phyloP scores from a whole-genome alignment of 2,113 vertebrate species.

The Triplophysa tibetana region DNA sequence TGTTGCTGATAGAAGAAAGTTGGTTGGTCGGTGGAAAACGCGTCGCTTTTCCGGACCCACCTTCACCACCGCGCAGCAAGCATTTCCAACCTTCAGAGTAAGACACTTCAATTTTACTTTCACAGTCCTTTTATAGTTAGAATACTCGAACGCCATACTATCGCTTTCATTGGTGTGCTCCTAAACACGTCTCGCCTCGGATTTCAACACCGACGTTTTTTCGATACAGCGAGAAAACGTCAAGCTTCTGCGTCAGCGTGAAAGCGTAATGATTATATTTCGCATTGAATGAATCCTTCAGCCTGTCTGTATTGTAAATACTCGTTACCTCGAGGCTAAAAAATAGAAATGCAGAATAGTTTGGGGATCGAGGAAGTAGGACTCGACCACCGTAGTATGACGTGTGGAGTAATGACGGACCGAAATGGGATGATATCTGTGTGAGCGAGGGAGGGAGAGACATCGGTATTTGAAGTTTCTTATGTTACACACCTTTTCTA shows the following conservation, averaged over 20 bases:
- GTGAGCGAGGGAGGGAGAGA: background rate
- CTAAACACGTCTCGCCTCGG: background rate
- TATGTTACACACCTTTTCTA: background rate
- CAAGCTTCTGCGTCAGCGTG: background rate
- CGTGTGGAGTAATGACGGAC: background rate
- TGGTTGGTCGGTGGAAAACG: conserved; percentile 15
- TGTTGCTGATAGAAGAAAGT: conserved; percentile 10
- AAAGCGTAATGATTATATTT: background rate
- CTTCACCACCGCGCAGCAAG: background rate
- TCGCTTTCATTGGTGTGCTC: background rate
- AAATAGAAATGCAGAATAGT: background rate
- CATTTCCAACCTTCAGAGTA: conserved; percentile 32
- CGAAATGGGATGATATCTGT: background rate
- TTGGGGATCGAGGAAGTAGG: conserved; percentile 4
- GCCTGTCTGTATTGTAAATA: background rate
- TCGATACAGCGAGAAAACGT: background rate
- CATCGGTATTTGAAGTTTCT: background rate
- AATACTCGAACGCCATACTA: background rate
- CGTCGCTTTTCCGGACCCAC: conserved; percentile 32
- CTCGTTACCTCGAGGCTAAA: background rate
- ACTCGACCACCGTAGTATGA: background rate
- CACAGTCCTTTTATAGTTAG: background rate
- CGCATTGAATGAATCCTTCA: background rate
- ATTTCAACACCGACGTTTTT: background rate
- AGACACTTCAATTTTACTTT: conserved; percentile 26